Evolutionary conservation across 2,113 vertebrate species (phyloP).

Genomic region (Carassius auratus): DNA sequence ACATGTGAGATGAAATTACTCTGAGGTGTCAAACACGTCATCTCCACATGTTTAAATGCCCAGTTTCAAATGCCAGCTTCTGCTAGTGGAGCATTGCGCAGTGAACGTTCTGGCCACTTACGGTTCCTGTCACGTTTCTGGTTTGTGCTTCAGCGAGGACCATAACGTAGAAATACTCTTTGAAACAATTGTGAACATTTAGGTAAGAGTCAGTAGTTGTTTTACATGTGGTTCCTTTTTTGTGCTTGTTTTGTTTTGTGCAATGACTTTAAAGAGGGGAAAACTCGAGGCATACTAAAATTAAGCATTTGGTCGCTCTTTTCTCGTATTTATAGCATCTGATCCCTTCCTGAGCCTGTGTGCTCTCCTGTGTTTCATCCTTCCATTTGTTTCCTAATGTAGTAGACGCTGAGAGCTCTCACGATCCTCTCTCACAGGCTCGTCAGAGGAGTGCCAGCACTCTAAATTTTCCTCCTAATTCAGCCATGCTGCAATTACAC

Average conservation of each 20-base stretch:
- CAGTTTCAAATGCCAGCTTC: slow-evolving; percentile 50
- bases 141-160: not conserved
- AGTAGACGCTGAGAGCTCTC: slow-evolving; percentile 47
- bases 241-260: not conserved
- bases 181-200: not conserved
- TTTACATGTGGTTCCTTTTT: not conserved
- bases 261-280: not conserved
- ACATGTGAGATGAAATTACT: slow-evolving; percentile 54
- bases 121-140: slow-evolving; percentile 35
- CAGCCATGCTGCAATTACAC: slow-evolving; percentile 40
- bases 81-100: not conserved
- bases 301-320: not conserved
- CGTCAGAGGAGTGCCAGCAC: slow-evolving; percentile 32
- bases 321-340: slow-evolving; percentile 5
- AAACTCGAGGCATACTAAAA: not conserved
- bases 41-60: slow-evolving; percentile 53
- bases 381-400: slow-evolving; percentile 44
- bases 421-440: slow-evolving; percentile 8
- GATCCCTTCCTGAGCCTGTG: slow-evolving; percentile 18
- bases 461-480: slow-evolving; percentile 46
- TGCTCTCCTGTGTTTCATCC: slow-evolving; percentile 19
- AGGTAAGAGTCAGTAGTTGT: not conserved
- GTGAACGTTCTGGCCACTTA: not conserved
- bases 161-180: not conserved
- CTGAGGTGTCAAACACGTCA: slow-evolving; percentile 54